These are phyloP conservation scores for Heterodera schachtii DNA, from an alignment of 1,140 invertebrate genomes.

Conservation along the genomic window DNA sequence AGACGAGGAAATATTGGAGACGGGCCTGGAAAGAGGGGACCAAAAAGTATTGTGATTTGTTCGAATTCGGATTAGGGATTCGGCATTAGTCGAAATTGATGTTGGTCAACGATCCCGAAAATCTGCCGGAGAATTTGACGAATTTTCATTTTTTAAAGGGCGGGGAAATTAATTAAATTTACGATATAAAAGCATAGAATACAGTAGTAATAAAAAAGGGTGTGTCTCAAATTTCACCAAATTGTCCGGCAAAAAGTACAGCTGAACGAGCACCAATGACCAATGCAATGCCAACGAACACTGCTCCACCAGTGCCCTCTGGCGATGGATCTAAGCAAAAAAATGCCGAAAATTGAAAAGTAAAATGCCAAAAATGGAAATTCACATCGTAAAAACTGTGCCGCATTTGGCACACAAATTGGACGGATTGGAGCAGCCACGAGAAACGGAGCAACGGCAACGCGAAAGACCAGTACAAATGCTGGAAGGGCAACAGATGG, in stretches of 20 bases:
- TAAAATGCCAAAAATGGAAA: no score
- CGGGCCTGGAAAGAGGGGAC: conserved; percentile 30
- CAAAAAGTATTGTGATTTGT: neutral
- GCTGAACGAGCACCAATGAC: conserved; percentile 54
- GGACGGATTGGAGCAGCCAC: conserved; percentile 62
- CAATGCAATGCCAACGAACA: conserved; percentile 54
- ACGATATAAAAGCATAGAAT: no score
- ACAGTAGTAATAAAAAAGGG: no score
- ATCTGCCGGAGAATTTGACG: no score
- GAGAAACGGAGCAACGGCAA: conserved; percentile 61
- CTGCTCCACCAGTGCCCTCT: conserved; percentile 51
- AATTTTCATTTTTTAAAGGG: no score
- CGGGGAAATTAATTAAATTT: no score
- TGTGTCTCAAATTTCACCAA: conserved; percentile 23
- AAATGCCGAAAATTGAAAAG: neutral
- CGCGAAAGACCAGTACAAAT: conserved; percentile 61
- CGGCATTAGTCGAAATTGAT: no score
- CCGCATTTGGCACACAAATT: conserved; percentile 57
- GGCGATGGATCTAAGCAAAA: conserved; percentile 44
- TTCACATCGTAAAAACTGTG: conserved; percentile 54
- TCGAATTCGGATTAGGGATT: neutral
- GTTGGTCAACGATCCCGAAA: no score
- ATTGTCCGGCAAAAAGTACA: conserved; percentile 59
- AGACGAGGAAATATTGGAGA: conserved; percentile 54
- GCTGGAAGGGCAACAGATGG: conserved; percentile 60